phyloP scores from a whole-genome alignment of 2,113 vertebrate genomes.

The Maccullochella peelii region DNA sequence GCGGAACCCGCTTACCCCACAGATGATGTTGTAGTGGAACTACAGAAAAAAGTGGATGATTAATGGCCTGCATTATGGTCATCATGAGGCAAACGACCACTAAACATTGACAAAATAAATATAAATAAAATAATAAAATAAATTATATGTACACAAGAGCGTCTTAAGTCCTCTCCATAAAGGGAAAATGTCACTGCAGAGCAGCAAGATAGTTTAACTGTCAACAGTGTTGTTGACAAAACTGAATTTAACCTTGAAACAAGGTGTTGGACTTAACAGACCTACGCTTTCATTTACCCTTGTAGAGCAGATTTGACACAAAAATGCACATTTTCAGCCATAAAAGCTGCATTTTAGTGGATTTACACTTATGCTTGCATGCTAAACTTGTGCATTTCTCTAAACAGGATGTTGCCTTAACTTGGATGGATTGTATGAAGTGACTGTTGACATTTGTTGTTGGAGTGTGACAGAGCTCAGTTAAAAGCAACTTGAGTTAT shows the following conservation, averaged over 20 bases:
- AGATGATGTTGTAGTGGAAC: background rate
- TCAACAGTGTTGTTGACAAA: background rate
- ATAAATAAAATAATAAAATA: no score
- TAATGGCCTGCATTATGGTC: slow-evolving; percentile 19
- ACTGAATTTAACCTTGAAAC: background rate
- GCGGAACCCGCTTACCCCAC: background rate
- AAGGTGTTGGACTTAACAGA: background rate
- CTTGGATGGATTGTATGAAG: background rate
- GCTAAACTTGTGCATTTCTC: background rate
- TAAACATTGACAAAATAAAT: slow-evolving; percentile 23
- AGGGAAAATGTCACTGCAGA: background rate
- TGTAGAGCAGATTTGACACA: background rate
- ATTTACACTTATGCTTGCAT: background rate
- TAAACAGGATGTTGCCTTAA: slow-evolving; percentile 5
- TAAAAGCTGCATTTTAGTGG: background rate
- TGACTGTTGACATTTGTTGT: background rate
- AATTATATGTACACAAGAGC: background rate
- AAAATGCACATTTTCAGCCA: background rate
- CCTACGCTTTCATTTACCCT: no score
- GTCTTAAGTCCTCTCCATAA: background rate
- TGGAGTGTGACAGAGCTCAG: background rate
- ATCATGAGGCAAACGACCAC: background rate
- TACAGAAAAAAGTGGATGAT: slow-evolving; percentile 14
- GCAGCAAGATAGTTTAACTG: background rate
- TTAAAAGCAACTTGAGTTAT: background rate